Percentiles rank a stretch among this genome's conserved stretches.
phyloP scores from a whole-genome alignment of 2,888 invertebrate genomes.

The Bruchidius siliquastri region DNA sequence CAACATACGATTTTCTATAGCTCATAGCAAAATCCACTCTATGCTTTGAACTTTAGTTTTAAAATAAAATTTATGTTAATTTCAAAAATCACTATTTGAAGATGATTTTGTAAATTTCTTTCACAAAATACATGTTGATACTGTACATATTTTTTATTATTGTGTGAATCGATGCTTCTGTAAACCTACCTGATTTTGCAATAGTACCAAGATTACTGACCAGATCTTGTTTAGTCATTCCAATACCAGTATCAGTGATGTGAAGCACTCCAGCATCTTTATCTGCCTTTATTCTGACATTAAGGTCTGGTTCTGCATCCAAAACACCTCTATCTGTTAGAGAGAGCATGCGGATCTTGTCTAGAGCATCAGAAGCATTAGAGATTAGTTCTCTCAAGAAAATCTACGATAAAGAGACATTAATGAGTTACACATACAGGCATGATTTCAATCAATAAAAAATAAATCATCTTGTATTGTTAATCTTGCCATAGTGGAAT shows the following conservation, averaged over 20 bases:
- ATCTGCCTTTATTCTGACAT: constrained; percentile 89
- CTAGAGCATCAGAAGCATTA: constrained; percentile 97
- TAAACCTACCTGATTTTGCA: constrained; percentile 18
- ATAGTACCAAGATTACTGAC: constrained; percentile 82
- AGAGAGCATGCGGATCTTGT: constrained; percentile 92
- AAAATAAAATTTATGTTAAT: too few relatives aligned
- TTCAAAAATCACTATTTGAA: too few relatives aligned
- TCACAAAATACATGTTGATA: too few relatives aligned
- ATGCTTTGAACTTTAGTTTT: too few relatives aligned
- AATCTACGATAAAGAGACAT: constrained; percentile 56
- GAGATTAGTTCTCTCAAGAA: constrained; percentile 97
- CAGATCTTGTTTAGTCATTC: constrained; percentile 93
- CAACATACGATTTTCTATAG: too few relatives aligned
- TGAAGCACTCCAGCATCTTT: constrained; percentile 87
- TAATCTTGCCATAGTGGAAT: too few relatives aligned
- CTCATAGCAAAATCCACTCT: too few relatives aligned
- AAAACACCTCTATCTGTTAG: constrained; percentile 81
- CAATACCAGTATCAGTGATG: constrained; percentile 94
- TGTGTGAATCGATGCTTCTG: too few relatives aligned
- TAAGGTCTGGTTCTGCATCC: constrained; percentile 73
- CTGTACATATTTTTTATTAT: too few relatives aligned
- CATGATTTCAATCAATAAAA: neutral
- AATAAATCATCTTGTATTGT: too few relatives aligned
- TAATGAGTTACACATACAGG: neutral
- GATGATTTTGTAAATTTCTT: too few relatives aligned